Percentiles rank a stretch among this genome's conserved stretches.
phyloP scores from a whole-genome alignment of 2,888 invertebrate genomes.

The Orthosia gracilis region DNA sequence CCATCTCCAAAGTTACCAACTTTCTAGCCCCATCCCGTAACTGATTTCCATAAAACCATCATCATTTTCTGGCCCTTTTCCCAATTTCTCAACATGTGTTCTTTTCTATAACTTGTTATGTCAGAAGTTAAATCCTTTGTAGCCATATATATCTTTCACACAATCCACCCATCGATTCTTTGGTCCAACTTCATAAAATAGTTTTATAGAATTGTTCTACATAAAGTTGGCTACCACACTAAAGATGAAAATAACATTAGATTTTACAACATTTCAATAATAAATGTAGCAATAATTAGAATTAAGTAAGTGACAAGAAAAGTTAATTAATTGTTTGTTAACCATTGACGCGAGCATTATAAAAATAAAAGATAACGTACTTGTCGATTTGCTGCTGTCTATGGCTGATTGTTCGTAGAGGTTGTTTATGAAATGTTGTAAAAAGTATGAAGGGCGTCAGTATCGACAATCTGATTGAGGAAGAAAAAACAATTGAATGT shows the following conservation, averaged over 20 bases:
- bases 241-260: slow-evolving; percentile 18
- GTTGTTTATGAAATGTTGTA: slow-evolving; percentile 54
- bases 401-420: slow-evolving; percentile 53
- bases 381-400: slow-evolving; percentile 29
- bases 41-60: no score
- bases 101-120: no score
- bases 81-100: no score
- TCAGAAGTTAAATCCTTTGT: no score
- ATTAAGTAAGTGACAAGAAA: slow-evolving; percentile 38
- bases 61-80: no score
- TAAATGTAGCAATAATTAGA: slow-evolving; percentile 34
- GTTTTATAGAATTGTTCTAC: no score
- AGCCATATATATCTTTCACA: no score
- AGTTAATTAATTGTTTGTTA: slow-evolving; percentile 51
- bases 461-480: slow-evolving; percentile 6
- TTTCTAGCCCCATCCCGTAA: no score
- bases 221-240: background rate
- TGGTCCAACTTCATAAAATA: no score
- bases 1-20: no score
- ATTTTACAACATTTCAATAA: slow-evolving; percentile 25
- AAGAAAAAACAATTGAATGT: slow-evolving; percentile 4
- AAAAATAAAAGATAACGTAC: slow-evolving; percentile 51
- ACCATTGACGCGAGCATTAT: slow-evolving; percentile 35
- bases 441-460: slow-evolving; percentile 46
- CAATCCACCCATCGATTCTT: no score